These are phyloP conservation scores for Aspiorhynchus laticeps DNA, from an alignment of 2,113 vertebrate species.

Conservation along the genomic window DNA sequence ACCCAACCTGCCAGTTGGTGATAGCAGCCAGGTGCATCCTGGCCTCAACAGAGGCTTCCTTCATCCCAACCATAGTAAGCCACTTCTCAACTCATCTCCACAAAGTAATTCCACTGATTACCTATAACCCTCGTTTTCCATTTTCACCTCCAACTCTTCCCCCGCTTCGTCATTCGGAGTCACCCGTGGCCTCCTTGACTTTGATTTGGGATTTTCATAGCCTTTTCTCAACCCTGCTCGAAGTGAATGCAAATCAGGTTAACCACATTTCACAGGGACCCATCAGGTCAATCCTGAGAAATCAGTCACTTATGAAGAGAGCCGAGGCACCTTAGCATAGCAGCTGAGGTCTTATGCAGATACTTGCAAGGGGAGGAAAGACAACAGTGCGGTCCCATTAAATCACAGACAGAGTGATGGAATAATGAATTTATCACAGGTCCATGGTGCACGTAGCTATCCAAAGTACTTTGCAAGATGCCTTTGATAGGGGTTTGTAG, in stretches of 20 bases:
- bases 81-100: constrained; percentile 16
- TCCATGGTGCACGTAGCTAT: neutral
- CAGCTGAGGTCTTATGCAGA: constrained; percentile 37
- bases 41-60: neutral
- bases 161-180: constrained; percentile 28
- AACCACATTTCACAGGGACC: constrained; percentile 4
- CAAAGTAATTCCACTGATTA: constrained; percentile 27
- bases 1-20: neutral
- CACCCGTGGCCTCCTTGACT: constrained; percentile 42
- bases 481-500: neutral
- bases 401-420: constrained; percentile 9
- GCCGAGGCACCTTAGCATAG: neutral
- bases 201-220: constrained; percentile 23
- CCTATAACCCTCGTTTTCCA: constrained; percentile 8
- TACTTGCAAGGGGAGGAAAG: neutral
- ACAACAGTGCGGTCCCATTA: neutral
- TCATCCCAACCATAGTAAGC: neutral
- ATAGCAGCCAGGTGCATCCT: neutral
- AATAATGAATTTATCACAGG: constrained; percentile 41
- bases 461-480: neutral
- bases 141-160: neutral
- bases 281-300: constrained; percentile 37
- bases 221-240: neutral
- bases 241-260: constrained; percentile 42
- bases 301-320: constrained; percentile 12